Evolutionary conservation across 2,888 invertebrate species (phyloP), one percentile per base, ranked within the genome.

Genomic region (Pecten maximus): DNA sequence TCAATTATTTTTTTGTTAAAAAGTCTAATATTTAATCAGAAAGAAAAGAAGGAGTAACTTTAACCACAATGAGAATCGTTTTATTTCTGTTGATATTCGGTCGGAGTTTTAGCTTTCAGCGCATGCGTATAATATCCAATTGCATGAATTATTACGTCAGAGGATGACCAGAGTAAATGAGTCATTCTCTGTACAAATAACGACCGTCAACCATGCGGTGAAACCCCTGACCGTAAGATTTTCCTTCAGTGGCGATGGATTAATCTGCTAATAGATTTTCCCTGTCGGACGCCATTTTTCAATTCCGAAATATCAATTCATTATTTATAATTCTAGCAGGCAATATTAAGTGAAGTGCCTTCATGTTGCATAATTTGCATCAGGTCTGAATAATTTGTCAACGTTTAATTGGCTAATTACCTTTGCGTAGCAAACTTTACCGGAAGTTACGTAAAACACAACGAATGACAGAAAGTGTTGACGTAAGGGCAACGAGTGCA

Each of bases 401-500:
- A 74, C 12, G 28, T 12, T 12, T 35, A 28, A 15, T 35, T 74
- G 0, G 23, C 10, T 35, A 8, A 74, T 74, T 35, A 23, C 35
- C 35, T 74, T 23, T 28, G 35, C 35, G 74, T 10, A 12, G 74
- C n/a, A 6, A 35, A 35, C 35, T 74, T 8, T 10, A 74, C 35
- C 74, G 74, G 74, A 74, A 74, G 74, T 74, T 74, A 74, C 74
- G 74, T 74, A 74, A 74, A 74, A 8, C 35, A 35, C 35, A 74
- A 0, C 50, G 19, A 19, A 19, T 74, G 74, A 74, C 74, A 74
- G 28, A 35, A 35, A 74, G 1, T 54, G 74, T 23, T 74, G 74
- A 74, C 74, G 74, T 35, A 74, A 74, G 74, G 74, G 74, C 35
- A 74, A 23, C 1, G 35, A 74, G 74, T 74, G 74, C 74, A 74